Evolutionary conservation across 2,113 vertebrate genomes (phyloP).

Genomic region (Calonectris borealis): DNA sequence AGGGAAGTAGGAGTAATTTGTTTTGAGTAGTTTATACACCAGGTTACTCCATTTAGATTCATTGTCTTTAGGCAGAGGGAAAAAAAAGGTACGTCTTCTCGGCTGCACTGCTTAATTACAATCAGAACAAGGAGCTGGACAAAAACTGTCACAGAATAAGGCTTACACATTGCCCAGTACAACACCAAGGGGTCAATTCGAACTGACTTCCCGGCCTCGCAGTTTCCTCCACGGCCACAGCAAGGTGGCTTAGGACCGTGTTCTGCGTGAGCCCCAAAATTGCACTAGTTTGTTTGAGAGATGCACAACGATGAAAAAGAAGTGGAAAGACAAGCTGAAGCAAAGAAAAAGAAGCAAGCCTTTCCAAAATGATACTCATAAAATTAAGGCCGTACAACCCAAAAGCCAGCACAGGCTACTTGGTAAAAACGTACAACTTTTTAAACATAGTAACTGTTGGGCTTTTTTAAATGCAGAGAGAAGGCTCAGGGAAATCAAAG

Average conservation of each 20-base stretch:
- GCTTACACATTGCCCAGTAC: neutral
- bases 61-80: neutral
- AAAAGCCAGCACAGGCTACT: neutral
- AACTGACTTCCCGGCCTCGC: accelerated
- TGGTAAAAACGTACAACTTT: neutral
- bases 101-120: neutral
- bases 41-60: neutral
- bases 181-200: neutral
- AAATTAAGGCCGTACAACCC: neutral
- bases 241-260: neutral
- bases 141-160: neutral
- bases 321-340: neutral
- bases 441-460: accelerated
- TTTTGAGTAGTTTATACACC: neutral
- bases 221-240: neutral
- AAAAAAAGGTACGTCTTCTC: accelerated
- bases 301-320: too few species aligned
- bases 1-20: neutral
- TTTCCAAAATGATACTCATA: neutral
- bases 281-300: neutral
- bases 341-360: neutral
- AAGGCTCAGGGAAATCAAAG: neutral
- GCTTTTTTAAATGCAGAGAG: neutral
- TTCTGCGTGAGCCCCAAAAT: neutral
- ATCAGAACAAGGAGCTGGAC: neutral